phyloP scores from a whole-genome alignment of 2,888 invertebrate species.

The Luperina nickerlii region DNA sequence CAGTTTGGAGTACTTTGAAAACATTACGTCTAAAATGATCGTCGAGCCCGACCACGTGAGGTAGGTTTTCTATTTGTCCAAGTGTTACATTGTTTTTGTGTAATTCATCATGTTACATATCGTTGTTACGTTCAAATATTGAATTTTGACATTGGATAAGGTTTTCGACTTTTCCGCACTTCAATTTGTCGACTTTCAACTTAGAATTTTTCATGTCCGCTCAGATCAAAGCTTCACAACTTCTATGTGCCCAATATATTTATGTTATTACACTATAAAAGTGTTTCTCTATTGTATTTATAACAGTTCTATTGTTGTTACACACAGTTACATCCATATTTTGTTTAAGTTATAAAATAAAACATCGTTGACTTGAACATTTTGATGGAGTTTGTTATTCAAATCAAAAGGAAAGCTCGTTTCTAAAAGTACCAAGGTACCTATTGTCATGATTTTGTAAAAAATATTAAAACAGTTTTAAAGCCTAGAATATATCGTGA shows the following conservation, averaged over 20 bases:
- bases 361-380: background rate
- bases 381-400: conserved; percentile 10
- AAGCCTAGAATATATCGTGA: conserved; percentile 15
- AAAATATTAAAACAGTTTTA: conserved; percentile 19
- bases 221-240: conserved; percentile 14
- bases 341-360: background rate
- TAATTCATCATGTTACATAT: conserved; percentile 67
- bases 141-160: conserved; percentile 36
- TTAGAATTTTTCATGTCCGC: conserved; percentile 41
- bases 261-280: background rate
- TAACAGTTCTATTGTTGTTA: background rate
- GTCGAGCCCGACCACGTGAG: conserved; percentile 90
- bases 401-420: conserved; percentile 37
- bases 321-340: conserved; percentile 7
- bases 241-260: background rate
- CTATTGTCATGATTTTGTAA: conserved; percentile 15
- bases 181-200: conserved; percentile 48
- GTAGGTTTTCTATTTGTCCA: conserved; percentile 84
- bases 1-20: conserved; percentile 84
- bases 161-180: conserved; percentile 52
- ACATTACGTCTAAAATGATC: conserved; percentile 88
- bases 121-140: conserved; percentile 60
- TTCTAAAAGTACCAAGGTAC: conserved; percentile 30
- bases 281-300: conserved; percentile 2
- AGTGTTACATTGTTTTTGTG: conserved; percentile 78